Evolutionary conservation across 2,797 vertebrate genomes (phyloP), one percentile per base, ranked within the genome.

Genomic region (Lepilemur septentrionalis): DNA sequence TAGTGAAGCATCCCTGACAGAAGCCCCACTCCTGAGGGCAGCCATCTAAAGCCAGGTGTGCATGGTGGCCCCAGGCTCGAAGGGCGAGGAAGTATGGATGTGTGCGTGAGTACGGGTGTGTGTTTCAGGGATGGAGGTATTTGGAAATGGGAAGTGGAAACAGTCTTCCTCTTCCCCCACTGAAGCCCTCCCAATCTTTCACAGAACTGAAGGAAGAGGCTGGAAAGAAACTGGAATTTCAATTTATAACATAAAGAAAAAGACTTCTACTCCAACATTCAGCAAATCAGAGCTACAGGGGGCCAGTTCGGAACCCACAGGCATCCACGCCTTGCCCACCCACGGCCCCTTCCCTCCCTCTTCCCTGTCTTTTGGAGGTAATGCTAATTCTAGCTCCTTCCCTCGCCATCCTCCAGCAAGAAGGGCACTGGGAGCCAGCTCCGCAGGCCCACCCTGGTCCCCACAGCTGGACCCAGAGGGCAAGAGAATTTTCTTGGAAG

Each of bases 1-100:
- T 3, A 20, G 12, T 2, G 5, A 35, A 7, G 2, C 23, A 22
- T 12, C 17, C 0, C 1, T 13, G 17, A 43, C 4, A 22, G 32
- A 15, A 20, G 0, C 38, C 30, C 41, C 30, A 11, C 2, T 59
- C 46, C 17, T 2, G 2, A 0, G 25, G 41, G 12, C 25, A 59
- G 15, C 28, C 46, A n/a, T 15, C 9, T 3, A 18, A 28, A 38
- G 57, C 46, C 38, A 72, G 57, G 57, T 23, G 15, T 7, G 13
- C 3, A 0, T 1, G 11, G 76, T 8, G 46, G 67, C 78, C 23
- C 85, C 52, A 4, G 41, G 32, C 87, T 30, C 59, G 20, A 43
- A 32, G 6, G 35, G 8, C 1, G 13, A 73, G 46, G 32, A 41
- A 28, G 23, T 18, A 59, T 2, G 35, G 28, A 6, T 13, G 12